Evolutionary conservation across 2,888 invertebrate genomes (phyloP), one percentile per base, ranked within the genome.

Genomic region (Sarcophaga caerulescens): DNA sequence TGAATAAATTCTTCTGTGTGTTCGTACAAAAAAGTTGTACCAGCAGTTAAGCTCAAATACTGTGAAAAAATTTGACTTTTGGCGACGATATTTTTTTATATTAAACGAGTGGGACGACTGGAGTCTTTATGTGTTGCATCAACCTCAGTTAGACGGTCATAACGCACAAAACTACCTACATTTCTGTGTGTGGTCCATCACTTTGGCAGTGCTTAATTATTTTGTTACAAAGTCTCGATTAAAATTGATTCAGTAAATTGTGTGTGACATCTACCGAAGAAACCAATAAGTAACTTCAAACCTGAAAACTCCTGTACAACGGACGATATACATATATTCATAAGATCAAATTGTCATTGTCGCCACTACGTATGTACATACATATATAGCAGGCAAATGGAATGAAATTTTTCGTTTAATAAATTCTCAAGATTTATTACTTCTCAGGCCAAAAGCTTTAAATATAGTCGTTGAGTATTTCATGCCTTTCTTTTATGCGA

Each of bases 401-500:
- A 79, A 77, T 74, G 60, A 79, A 79, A 65, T 66, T 65, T 81
- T 84, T 84, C 75, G 65, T 80, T 85, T 81, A 83, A 85, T 85
- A 85, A 85, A 85, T 83, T 83, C 73, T 73, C 12, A 83, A 85
- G 85, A 85, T 85, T 85, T 85, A 85, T 85, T 79, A 68, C 78
- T 84, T 63, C 78, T 81, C 68, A 79, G 71, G 68, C 76, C 65
- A 62, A 57, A 52, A 45, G 25, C 59, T 68, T 23, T 45, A 77
- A 73, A 44, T 76, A 44, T 76, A 1, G 77, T 68, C 8, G 35
- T 25, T 70, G n/a, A 59, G 60, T 44, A 14, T 45, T 35, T 59
- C 47, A 35, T n/a, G n/a, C 25, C 62, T 25, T 23, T 65, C 47
- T 25, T 35, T 35, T 35, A 35, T 35, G 35, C 10, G 35, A 35